phyloP scores from a whole-genome alignment of 2,113 vertebrate genomes.

The Hippopotamus amphibius region DNA sequence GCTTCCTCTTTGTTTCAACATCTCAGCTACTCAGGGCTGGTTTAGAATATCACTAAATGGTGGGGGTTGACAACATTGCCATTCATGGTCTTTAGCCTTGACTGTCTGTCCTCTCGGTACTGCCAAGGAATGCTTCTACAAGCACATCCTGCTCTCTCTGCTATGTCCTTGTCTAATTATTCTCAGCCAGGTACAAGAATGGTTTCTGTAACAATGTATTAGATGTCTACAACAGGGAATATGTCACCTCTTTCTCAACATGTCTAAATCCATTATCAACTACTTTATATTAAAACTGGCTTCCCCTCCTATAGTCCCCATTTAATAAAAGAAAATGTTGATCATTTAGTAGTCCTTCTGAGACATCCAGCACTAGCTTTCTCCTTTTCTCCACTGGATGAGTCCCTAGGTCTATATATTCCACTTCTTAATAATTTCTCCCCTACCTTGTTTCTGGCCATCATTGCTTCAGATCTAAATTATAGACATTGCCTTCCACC shows the following conservation, averaged over 20 bases:
- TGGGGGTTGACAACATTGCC: rapidly evolving
- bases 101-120: rapidly evolving
- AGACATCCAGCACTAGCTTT: not conserved
- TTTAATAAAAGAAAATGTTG: not conserved
- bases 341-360: not conserved
- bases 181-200: not conserved
- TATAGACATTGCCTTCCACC: not conserved
- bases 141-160: not conserved
- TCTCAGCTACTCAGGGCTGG: not conserved
- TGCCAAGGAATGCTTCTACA: not conserved
- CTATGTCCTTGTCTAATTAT: not conserved
- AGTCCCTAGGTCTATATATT: not conserved
- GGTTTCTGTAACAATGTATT: not conserved
- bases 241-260: not conserved
- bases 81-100: not conserved
- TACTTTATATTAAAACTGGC: not conserved
- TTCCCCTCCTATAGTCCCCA: not conserved
- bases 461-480: not conserved
- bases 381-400: not conserved
- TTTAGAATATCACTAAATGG: not conserved
- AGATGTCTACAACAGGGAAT: not conserved
- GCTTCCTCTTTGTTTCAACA: not conserved
- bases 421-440: not conserved
- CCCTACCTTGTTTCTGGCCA: not conserved
- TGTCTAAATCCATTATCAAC: not conserved